Evolutionary conservation across 2,113 vertebrate genomes (phyloP).

Genomic region (Rhabdomys dilectus): DNA sequence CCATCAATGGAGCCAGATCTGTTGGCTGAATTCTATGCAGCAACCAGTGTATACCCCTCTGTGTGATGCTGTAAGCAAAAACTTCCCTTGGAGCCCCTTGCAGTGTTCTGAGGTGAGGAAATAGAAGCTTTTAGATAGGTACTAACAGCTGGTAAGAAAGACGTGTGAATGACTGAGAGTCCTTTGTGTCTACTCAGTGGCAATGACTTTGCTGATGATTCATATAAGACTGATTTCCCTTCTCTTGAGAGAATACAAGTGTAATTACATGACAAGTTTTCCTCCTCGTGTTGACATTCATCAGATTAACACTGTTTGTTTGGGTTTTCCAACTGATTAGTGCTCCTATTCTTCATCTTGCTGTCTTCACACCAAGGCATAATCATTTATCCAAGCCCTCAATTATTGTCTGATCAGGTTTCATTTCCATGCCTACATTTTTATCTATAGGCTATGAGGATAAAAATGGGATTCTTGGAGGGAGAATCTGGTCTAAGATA

Average conservation of each 20-base stretch:
- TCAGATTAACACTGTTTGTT: neutral
- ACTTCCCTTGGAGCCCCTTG: neutral
- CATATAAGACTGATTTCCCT: neutral
- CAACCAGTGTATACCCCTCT: neutral
- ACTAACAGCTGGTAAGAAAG: neutral
- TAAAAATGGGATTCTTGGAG: neutral
- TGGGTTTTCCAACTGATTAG: constrained; percentile 1
- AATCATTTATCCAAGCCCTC: constrained; percentile 11
- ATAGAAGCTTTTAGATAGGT: neutral
- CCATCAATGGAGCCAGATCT: neutral
- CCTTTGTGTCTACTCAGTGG: neutral
- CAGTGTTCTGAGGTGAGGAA: neutral
- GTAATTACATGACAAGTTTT: neutral
- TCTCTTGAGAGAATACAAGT: neutral
- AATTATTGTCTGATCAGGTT: neutral
- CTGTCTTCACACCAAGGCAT: neutral
- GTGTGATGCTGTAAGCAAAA: neutral
- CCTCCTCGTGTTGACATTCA: neutral
- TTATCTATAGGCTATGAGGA: neutral
- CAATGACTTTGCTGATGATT: neutral
- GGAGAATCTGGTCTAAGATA: neutral
- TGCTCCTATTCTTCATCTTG: neutral
- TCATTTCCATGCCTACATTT: neutral
- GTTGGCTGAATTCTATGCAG: neutral
- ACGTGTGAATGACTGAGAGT: neutral